Base-by-base conservation (phyloP, 2,113 vertebrate species). In the Carassius gibelio region DNA sequence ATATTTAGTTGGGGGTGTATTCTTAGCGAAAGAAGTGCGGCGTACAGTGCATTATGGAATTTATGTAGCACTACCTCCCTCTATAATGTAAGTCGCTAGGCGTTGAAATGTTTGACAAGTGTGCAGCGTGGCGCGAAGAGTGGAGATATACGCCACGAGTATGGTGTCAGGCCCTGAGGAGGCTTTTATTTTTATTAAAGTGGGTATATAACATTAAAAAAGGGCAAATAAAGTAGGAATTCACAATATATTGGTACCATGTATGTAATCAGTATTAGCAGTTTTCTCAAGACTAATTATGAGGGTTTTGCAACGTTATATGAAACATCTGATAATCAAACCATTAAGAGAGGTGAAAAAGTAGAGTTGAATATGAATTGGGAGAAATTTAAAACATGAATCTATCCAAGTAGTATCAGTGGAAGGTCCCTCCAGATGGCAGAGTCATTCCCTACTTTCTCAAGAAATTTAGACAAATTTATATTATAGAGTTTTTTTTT, bases 1-100 rank as follows among this genome's bases (percentile, higher is more conserved):
- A 64, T 80, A 48, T 80, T 80, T 11, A 45, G n/a, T 30, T 30
- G 59, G 36, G 59, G 77, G 36, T 64, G 38, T 66, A 81, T 81
- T 64, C 78, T 52, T 81, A 45, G 79, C 30, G 38, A 68, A 34
- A 34, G 23, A 45, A 21, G 10, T 62, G 36, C 11, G 0, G 38
- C 8, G 9, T 81, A 68, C 45, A 34, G 62, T 69, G 23, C 8
- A 81, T 21, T 81, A 55, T 66, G 17, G 23, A 69, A 26, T 68
- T 69, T 14, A 69, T 81, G 80, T 69, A 81, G 59, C 78, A 64
- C 48, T 80, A 64, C 77, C 34, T 62, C 21, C 8, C n/a, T 80
- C 77, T 80, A 3, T 64, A 79, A 79, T 42, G 34, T 19, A 80
- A 64, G 38, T 26, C 4, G 14, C 59, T 10, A 48, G 59, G 3